Evolutionary conservation across 2,888 invertebrate genomes (phyloP), one percentile per base, ranked within the genome.

Genomic region (Drosophila incognita): DNA sequence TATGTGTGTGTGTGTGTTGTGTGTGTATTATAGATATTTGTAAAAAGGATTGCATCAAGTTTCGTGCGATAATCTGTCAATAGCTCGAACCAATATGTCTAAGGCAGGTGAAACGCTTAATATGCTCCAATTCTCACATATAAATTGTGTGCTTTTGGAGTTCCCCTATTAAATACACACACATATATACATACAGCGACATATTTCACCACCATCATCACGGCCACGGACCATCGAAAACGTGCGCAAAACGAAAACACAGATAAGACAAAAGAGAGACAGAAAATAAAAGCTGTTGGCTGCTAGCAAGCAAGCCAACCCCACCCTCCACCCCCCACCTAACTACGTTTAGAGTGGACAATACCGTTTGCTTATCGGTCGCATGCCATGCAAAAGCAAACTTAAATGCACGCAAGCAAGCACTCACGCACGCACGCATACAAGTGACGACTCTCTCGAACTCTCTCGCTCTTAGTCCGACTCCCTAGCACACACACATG

Each of bases 191-290:
- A 64, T 38, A 52, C 57, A 40, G 33, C 58, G 48, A 54, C 67
- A 78, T 79, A 82, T 81, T 81, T 86, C 67, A 73, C 76, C 79
- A 82, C 53, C 38, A 24, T 33, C 49, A 51, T 27, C 52, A 69
- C 56, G 65, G 62, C 71, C 64, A 66, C 61, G 42, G 61, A 75
- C 74, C 67, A 87, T 59, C 67, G 69, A 89, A 84, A 84, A 84
- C 90, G 88, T 87, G 90, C 74, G 72, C 85, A 89, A 84, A 84
- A 79, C 88, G 68, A 89, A 84, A 79, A 84, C 69, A 82, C 64
- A 87, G 89, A 89, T 84, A 89, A 84, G 82, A 75, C 75, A 72
- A 71, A 65, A 72, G 51, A 49, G 53, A 67, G 42, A 68, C 51
- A 65, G 58, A 72, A 38, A 66, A 70, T 51, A 56, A 70, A 71